phyloP scores from a whole-genome alignment of 2,888 invertebrate genomes.

The Eristalis pertinax region DNA sequence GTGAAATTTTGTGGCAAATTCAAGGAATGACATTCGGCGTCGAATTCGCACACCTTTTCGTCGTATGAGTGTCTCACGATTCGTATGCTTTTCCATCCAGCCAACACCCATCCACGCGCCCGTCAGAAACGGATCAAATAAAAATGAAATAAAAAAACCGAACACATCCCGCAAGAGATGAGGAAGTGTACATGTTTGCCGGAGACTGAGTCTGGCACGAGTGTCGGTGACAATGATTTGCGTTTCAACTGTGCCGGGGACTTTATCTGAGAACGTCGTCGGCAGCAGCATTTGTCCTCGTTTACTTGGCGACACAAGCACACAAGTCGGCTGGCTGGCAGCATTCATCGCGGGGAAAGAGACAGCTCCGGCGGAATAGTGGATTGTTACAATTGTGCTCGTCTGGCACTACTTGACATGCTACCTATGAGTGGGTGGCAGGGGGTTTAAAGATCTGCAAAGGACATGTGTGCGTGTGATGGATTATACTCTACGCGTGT shows the following conservation, averaged over 20 bases:
- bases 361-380: not conserved
- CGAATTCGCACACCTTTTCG: not conserved
- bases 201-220: not conserved
- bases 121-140: not conserved
- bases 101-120: not conserved
- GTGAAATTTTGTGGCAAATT: not conserved
- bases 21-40: not conserved
- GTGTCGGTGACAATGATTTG: not conserved
- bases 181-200: not conserved
- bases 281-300: not conserved
- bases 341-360: not conserved
- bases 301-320: not conserved
- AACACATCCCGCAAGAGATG: not conserved
- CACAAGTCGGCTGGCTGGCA: not conserved
- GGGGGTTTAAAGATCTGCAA: not conserved
- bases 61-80: not conserved
- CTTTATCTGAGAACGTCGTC: not conserved
- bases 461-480: conserved; percentile 8
- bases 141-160: not conserved
- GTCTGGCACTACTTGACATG: not conserved
- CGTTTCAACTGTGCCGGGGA: not conserved
- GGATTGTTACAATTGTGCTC: not conserved
- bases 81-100: not conserved
- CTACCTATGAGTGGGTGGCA: not conserved
- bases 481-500: conserved; percentile 32